Evolutionary conservation across 2,797 vertebrate genomes (phyloP), one percentile per base, ranked within the genome.

Genomic region (Rhodeus uyekii): DNA sequence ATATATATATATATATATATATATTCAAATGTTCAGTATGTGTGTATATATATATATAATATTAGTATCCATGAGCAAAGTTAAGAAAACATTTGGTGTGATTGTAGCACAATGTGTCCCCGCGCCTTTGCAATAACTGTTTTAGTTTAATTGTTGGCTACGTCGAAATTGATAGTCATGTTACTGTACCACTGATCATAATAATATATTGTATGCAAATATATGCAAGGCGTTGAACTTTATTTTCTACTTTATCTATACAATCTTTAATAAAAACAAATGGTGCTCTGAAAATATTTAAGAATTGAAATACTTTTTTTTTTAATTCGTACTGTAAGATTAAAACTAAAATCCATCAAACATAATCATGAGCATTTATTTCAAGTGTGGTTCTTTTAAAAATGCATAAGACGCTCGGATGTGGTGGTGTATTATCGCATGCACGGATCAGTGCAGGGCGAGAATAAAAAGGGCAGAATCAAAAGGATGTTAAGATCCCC

Each of bases 401-500:
- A 73, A 79, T 64, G 60, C 76, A 65, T 46, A 64, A 60, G 80
- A 72, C 27, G 14, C 32, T 73, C 38, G 39, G 46, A 73, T 74
- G 6, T 73, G 82, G 36, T 44, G 50, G 42, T 73, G 64, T 74
- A 39, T 65, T 69, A 78, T 83, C 24, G 64, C 38, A 68, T 68
- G 80, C 48, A 44, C 73, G 60, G 80, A 82, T 82, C 80, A 82
- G 80, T 68, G 80, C 55, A 63, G 84, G 77, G 76, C 76, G 63
- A 83, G 82, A 72, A 78, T 73, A n/a, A 81, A 84, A 82, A 75
- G 69, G 68, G 80, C 84, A 78, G 42, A 82, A 79, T 82, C 81
- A 75, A 75, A 83, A 53, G 76, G 63, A 67, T 76, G 24, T 80
- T 53, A 36, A 19, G 44, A 63, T 92, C 93, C 93, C 93, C 89